phyloP scores from a whole-genome alignment of 2,888 invertebrate species.

The Reticulitermes lucifugus region DNA sequence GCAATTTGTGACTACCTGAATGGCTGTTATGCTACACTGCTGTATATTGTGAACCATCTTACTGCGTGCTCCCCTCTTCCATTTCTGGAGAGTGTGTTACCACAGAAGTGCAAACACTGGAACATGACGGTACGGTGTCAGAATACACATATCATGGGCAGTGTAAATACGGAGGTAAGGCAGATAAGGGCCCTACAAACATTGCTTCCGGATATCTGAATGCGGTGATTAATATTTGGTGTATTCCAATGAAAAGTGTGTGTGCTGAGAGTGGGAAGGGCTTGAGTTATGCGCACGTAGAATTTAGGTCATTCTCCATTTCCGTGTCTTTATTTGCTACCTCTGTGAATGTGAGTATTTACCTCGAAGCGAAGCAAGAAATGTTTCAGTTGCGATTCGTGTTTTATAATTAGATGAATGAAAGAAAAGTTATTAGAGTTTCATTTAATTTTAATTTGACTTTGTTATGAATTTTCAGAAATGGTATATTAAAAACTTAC shows the following conservation, averaged over 20 bases:
- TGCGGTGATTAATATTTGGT: conserved; percentile 24
- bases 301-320: background rate
- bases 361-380: too few relatives aligned
- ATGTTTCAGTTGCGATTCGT: too few relatives aligned
- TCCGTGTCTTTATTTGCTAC: background rate
- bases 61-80: background rate
- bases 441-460: too few relatives aligned
- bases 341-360: too few relatives aligned
- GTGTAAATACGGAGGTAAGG: conserved; percentile 22
- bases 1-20: too few relatives aligned
- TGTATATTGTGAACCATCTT: background rate
- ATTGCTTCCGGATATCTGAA: conserved; percentile 31
- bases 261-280: background rate
- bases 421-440: too few relatives aligned
- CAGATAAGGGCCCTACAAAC: conserved; percentile 15
- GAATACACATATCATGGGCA: conserved; percentile 12
- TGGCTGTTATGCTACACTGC: background rate
- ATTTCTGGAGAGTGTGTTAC: too few relatives aligned
- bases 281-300: background rate
- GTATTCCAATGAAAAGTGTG: background rate
- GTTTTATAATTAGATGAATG: too few relatives aligned
- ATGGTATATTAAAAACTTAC: too few relatives aligned
- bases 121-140: conserved; percentile 8
- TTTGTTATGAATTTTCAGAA: too few relatives aligned
- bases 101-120: conserved; percentile 17